Conservation (phyloP, 2,888 invertebrate species). For the Sicus ferrugineus region DNA sequence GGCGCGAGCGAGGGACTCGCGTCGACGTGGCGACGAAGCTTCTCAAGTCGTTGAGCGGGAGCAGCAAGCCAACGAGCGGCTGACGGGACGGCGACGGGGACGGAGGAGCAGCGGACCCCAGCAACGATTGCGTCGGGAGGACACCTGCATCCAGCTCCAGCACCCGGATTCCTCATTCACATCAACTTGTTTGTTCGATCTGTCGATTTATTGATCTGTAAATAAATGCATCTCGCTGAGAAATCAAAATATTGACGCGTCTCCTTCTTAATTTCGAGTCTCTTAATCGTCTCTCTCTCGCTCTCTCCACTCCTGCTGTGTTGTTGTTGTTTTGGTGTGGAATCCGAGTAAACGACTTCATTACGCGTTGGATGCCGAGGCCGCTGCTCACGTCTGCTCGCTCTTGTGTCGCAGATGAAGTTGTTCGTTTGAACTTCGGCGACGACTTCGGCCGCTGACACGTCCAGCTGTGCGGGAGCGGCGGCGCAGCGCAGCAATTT, state of each 20-base stretch:
- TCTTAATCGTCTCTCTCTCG: not conserved
- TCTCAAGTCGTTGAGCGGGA: not conserved
- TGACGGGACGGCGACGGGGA: not conserved
- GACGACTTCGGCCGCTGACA: slow-evolving; percentile 59
- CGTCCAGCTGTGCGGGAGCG: slow-evolving; percentile 58
- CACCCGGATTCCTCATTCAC: not conserved
- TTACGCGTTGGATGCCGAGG: slow-evolving; percentile 49
- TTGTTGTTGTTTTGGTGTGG: slow-evolving; percentile 24
- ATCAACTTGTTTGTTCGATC: too few relatives aligned
- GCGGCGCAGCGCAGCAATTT: not conserved
- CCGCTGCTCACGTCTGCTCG: slow-evolving; percentile 30
- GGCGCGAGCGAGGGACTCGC: not conserved
- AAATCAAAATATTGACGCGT: not conserved
- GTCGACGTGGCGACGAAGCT: not conserved
- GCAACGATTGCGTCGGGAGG: not conserved
- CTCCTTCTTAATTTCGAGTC: not conserved
- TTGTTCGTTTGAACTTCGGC: slow-evolving; percentile 47
- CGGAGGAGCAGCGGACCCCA: not conserved
- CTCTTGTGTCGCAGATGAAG: slow-evolving; percentile 47
- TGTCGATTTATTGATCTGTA: not conserved
- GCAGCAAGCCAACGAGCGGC: not conserved
- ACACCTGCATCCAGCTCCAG: slow-evolving; percentile 29
- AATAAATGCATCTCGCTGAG: not conserved
- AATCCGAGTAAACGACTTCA: slow-evolving; percentile 54
- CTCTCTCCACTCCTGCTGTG: not conserved